Base-by-base conservation (phyloP, 2,888 invertebrate species). In the Caenorhabditis doughertyi region DNA sequence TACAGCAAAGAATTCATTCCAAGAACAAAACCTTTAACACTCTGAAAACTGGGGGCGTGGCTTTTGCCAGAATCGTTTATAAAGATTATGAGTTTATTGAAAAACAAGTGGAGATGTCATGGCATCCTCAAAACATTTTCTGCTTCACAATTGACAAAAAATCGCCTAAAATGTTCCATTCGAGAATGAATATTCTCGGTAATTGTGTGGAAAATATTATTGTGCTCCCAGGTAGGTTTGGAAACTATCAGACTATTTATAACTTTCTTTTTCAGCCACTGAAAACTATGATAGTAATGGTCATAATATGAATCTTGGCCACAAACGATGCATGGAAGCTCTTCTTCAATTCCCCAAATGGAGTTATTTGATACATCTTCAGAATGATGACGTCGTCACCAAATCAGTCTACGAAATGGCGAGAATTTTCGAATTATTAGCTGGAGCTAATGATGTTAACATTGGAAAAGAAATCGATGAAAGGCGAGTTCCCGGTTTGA, bases 31-130 rank as follows among this genome's bases (percentile, higher is more conserved):
- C 5, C 7, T 56, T 32, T 8, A 25, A 25, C 9, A 29, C 16
- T 2, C 16, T 58, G 29, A 55, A 68, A 16, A 23, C 49, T 60
- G 53, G 42, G 11, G 68, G 73, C 8, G 32, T 77, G 7, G 76
- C 81, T 3, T 81, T 81, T n/a, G 81, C 81, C 0, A 51, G 81
- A 64, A 68, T 81, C 16, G 81, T 81, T 9, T 81, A 64, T 23
- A 47, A 7, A 35, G 71, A 71, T 56, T 81, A 77, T 29, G 65
- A 76, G 25, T 81, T 81, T 18, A n/a, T 81, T 29, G 81, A 81
- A 70, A 76, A 70, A 42, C 76, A 81, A 56, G 18, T 81, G 11
- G 42, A 65, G 21, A 68, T 71, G 42, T 53, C 51, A 1, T 81
- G 47, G 27, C 81, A 81, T 42, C 81, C 81, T n/a, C 60, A 76